Evolutionary conservation across 2,113 vertebrate species (phyloP).

Genomic region (Mionectes macconnelli): DNA sequence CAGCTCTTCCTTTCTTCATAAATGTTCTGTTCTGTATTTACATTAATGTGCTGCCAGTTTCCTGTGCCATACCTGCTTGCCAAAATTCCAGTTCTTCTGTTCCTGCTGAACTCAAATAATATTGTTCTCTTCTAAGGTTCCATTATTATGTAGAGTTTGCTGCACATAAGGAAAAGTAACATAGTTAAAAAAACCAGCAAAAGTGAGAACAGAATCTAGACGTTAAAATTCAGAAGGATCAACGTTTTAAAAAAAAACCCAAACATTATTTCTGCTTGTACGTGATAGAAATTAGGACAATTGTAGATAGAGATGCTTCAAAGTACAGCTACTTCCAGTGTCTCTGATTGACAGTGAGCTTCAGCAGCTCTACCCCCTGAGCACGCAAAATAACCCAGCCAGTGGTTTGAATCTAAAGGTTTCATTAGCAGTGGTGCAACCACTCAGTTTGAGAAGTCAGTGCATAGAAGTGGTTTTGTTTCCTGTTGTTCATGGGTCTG

Average conservation of each 20-base stretch:
- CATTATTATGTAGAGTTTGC: not conserved
- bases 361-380: not conserved
- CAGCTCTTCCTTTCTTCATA: not conserved
- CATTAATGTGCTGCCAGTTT: not conserved
- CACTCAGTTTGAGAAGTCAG: not conserved
- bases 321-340: not conserved
- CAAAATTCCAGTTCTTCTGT: not conserved
- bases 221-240: not conserved
- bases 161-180: not conserved
- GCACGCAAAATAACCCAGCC: not conserved
- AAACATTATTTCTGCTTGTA: not conserved
- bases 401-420: not conserved
- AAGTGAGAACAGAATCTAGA: not conserved
- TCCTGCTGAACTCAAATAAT: not conserved
- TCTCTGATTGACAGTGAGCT: not conserved
- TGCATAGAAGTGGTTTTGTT: not conserved
- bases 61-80: not conserved
- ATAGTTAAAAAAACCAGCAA: not conserved
- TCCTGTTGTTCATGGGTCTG: not conserved
- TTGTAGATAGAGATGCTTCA: not conserved
- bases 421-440: not conserved
- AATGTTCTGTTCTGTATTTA: not conserved
- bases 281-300: not conserved
- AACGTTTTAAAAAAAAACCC: not conserved
- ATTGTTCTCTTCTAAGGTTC: not conserved